phyloP scores from a whole-genome alignment of 2,888 invertebrate species.

The Ptychoptera contaminata region DNA sequence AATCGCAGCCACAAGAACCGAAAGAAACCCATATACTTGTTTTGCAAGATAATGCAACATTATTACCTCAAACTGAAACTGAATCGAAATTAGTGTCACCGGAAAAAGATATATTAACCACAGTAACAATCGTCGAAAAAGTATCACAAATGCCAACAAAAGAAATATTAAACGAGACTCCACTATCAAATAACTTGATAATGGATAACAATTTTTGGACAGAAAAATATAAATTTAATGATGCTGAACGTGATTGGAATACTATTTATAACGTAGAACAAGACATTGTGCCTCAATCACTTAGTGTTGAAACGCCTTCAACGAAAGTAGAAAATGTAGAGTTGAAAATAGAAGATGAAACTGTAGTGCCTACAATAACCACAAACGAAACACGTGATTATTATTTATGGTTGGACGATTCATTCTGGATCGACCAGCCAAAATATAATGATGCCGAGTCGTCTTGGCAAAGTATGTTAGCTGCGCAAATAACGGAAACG shows the following conservation, averaged over 20 bases:
- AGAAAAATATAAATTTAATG: constrained; percentile 43
- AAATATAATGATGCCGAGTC: too few relatives aligned
- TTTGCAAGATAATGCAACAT: background rate
- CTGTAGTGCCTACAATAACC: background rate
- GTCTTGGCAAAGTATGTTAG: background rate
- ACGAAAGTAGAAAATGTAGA: background rate
- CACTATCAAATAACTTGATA: background rate
- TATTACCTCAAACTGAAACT: background rate
- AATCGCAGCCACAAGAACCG: background rate
- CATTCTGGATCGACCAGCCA: constrained; percentile 42
- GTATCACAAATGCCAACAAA: background rate
- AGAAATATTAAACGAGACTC: background rate
- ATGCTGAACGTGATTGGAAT: constrained; percentile 47
- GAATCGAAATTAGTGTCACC: background rate
- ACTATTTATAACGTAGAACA: constrained; percentile 16
- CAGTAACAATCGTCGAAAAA: background rate
- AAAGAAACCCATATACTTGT: background rate
- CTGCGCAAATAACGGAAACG: constrained; percentile 21
- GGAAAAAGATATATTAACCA: background rate
- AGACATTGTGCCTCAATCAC: constrained; percentile 11
- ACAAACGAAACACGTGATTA: constrained; percentile 5
- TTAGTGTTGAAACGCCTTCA: background rate
- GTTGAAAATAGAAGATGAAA: background rate
- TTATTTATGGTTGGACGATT: constrained; percentile 31
- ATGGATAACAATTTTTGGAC: constrained; percentile 41